Conservation (phyloP, 2,797 vertebrate genomes). For the Saxicola maurus region DNA sequence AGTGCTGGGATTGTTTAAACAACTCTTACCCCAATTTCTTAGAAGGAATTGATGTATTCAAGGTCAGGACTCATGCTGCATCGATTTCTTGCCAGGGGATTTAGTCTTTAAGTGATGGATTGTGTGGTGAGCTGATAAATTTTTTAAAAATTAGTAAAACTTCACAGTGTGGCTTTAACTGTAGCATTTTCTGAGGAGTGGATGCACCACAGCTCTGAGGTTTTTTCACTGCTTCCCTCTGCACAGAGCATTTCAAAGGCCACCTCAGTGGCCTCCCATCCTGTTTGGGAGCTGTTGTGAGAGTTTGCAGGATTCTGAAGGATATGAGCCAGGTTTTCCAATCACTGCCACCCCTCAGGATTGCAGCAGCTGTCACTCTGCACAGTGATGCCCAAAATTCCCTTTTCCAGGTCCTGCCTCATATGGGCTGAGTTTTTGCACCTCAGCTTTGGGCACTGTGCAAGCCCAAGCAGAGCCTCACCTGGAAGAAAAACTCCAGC, state of each 20-base stretch:
- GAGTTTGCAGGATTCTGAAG: neutral
- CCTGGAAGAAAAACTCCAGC: neutral
- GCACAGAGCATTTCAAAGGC: neutral
- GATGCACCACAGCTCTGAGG: neutral
- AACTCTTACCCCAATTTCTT: neutral
- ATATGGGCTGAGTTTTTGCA: accelerated
- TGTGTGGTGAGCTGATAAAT: neutral
- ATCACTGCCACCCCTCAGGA: neutral
- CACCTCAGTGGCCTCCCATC: neutral
- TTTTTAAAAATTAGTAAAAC: neutral
- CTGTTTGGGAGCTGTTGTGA: neutral
- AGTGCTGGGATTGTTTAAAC: neutral
- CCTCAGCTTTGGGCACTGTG: neutral
- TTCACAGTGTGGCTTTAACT: neutral
- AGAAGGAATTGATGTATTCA: neutral
- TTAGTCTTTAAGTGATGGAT: conserved; percentile 2
- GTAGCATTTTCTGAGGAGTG: neutral
- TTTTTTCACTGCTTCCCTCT: neutral
- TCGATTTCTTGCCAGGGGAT: conserved; percentile 34
- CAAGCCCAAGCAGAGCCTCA: neutral
- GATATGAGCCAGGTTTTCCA: neutral
- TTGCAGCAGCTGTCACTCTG: neutral
- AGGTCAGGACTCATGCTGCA: neutral
- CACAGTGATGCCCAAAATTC: neutral
- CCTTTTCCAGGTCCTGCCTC: neutral